Evolutionary conservation across 2,888 invertebrate genomes (phyloP).

Genomic region (Polymixis flavicincta): DNA sequence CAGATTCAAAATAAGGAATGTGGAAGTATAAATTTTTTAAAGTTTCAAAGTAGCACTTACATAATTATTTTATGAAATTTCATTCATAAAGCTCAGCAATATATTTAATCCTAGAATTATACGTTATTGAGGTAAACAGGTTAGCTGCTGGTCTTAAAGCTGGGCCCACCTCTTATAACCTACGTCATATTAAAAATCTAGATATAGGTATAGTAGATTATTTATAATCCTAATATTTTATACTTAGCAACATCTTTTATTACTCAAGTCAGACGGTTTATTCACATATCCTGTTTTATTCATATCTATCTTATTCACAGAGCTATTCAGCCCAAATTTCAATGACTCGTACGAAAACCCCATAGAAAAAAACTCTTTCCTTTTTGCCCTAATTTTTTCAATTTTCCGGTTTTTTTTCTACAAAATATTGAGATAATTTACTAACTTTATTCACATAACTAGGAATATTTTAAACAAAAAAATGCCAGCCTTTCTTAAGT

Average conservation of each 20-base stretch:
- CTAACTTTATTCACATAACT: no score
- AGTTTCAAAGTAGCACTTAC: no score
- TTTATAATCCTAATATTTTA: not conserved
- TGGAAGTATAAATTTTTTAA: no score
- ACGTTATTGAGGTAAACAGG: not conserved
- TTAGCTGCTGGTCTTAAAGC: not conserved
- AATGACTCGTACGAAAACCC: not conserved
- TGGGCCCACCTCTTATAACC: not conserved
- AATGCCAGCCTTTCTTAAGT: not conserved
- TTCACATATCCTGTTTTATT: not conserved
- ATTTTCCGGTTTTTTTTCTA: not conserved
- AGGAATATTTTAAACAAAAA: not conserved
- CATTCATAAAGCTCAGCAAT: not conserved
- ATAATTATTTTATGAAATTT: no score
- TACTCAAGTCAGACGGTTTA: not conserved
- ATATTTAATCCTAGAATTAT: not conserved
- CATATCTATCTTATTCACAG: not conserved
- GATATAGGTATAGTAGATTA: not conserved
- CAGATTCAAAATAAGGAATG: no score
- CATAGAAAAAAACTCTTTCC: not conserved
- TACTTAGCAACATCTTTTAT: not conserved
- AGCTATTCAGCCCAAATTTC: not conserved
- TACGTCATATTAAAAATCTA: conserved; percentile 3
- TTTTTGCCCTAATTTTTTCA: not conserved
- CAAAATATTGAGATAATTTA: no score